phyloP scores from a whole-genome alignment of 2,888 invertebrate genomes.

The Sycophila texana region DNA sequence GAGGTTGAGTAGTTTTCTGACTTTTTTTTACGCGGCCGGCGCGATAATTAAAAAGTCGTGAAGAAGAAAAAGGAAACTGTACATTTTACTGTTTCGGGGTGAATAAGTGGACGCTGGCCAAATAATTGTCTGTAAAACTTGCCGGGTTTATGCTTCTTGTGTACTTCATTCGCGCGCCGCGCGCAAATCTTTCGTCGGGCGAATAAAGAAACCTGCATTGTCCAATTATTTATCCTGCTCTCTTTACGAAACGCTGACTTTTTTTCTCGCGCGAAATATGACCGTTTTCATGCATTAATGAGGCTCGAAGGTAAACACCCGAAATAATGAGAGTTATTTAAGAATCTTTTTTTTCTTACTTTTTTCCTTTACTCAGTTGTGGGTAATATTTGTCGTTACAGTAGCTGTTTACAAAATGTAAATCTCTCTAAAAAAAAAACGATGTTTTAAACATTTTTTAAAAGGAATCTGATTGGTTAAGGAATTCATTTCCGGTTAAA shows the following conservation, averaged over 20 bases:
- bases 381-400: too few species aligned
- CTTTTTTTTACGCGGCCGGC: conserved; percentile 26
- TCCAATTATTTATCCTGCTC: conserved; percentile 13
- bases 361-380: too few species aligned
- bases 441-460: too few species aligned
- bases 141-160: not conserved
- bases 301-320: too few species aligned
- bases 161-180: not conserved
- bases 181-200: not conserved
- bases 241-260: not conserved
- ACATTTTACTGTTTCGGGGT: not conserved
- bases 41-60: conserved; percentile 27
- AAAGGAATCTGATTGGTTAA: too few species aligned
- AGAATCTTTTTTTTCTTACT: too few species aligned
- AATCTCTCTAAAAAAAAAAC: too few species aligned
- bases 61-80: conserved; percentile 2
- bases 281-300: too few species aligned
- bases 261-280: not conserved
- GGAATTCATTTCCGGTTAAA: too few species aligned
- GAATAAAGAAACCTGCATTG: not conserved
- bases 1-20: conserved; percentile 27
- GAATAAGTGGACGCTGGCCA: conserved; percentile 3
- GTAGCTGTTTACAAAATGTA: too few species aligned
- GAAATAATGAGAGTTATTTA: too few species aligned
- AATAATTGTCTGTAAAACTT: conserved; percentile 4